Conservation (phyloP, 1,140 invertebrate species). For the Zaprionus davidi region DNA sequence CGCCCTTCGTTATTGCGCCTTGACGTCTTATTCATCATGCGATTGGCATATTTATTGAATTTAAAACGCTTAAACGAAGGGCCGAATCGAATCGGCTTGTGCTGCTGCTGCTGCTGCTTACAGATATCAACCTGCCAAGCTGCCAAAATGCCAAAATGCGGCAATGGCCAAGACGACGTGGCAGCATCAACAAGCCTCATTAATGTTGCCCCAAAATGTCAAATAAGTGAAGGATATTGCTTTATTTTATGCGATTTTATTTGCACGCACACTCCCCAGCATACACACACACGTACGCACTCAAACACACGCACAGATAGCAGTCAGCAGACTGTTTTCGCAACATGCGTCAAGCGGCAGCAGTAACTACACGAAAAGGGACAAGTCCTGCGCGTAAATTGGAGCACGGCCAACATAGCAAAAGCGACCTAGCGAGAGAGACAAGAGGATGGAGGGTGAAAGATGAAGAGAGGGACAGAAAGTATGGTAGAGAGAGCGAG, state of each 20-base stretch:
- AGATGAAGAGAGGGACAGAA: background rate
- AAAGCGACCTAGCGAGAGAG: background rate
- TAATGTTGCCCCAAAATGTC: slow-evolving; percentile 65
- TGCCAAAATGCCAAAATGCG: slow-evolving; percentile 10
- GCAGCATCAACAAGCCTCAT: slow-evolving; percentile 56
- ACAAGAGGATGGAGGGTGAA: background rate
- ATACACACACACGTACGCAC: slow-evolving; percentile 2
- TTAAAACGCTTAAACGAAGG: slow-evolving; percentile 30
- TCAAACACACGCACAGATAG: slow-evolving; percentile 6
- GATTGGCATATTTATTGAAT: slow-evolving; percentile 56
- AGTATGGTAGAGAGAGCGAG: background rate
- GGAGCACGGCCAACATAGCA: slow-evolving; percentile 27
- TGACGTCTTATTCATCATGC: slow-evolving; percentile 41
- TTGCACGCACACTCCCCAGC: slow-evolving; percentile 35
- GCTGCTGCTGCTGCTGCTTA: background rate
- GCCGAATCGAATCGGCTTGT: background rate
- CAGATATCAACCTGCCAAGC: slow-evolving; percentile 25
- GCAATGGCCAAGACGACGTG: background rate
- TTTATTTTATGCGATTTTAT: slow-evolving; percentile 75
- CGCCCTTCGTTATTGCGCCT: too few relatives aligned
- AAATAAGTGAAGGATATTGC: slow-evolving; percentile 78
- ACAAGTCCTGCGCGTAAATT: slow-evolving; percentile 52
- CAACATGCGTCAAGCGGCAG: background rate
- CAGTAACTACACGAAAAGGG: slow-evolving; percentile 21
- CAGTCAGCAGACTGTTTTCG: background rate